Conservation (phyloP, 2,888 invertebrate species). For the Zaprionus lineosus region DNA sequence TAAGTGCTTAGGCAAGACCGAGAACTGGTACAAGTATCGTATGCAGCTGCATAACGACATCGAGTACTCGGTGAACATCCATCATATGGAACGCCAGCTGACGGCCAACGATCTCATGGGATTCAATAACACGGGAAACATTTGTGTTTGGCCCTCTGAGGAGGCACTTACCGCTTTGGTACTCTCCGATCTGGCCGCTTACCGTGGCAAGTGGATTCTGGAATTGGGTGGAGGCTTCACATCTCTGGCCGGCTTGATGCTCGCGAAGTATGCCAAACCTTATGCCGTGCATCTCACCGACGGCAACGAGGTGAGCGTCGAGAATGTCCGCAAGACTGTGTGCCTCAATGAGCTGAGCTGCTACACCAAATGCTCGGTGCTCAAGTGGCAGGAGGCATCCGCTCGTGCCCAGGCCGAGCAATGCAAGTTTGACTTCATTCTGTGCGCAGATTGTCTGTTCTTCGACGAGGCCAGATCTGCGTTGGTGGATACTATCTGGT, state of each 20-base stretch:
- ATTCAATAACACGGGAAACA: constrained; percentile 92
- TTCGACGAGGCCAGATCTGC: constrained; percentile 89
- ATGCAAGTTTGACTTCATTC: constrained; percentile 87
- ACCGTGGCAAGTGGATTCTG: constrained; percentile 87
- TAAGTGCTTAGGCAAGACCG: constrained; percentile 82
- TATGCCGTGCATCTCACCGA: constrained; percentile 88
- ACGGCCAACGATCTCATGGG: constrained; percentile 89
- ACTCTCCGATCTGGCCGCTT: constrained; percentile 86
- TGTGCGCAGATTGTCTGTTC: constrained; percentile 91
- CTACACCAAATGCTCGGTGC: constrained; percentile 84
- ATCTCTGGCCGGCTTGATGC: constrained; percentile 89
- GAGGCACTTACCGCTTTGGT: constrained; percentile 88
- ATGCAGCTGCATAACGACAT: constrained; percentile 82
- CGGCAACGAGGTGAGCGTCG: constrained; percentile 89
- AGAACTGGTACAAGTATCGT: constrained; percentile 87
- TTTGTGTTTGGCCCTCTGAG: constrained; percentile 91
- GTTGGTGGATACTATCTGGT: constrained; percentile 87
- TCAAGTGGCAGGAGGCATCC: constrained; percentile 84
- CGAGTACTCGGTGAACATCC: constrained; percentile 85
- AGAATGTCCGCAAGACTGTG: constrained; percentile 88
- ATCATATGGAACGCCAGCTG: constrained; percentile 86
- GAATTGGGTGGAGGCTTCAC: constrained; percentile 94
- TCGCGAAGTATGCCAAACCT: constrained; percentile 87
- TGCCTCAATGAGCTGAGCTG: constrained; percentile 86
- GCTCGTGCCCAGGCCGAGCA: constrained; percentile 78